A percentile compares a stretch with the other conserved stretches of the same genome.
Conservation (phyloP, 1,140 invertebrate species). For the Eubasilissa regina region DNA sequence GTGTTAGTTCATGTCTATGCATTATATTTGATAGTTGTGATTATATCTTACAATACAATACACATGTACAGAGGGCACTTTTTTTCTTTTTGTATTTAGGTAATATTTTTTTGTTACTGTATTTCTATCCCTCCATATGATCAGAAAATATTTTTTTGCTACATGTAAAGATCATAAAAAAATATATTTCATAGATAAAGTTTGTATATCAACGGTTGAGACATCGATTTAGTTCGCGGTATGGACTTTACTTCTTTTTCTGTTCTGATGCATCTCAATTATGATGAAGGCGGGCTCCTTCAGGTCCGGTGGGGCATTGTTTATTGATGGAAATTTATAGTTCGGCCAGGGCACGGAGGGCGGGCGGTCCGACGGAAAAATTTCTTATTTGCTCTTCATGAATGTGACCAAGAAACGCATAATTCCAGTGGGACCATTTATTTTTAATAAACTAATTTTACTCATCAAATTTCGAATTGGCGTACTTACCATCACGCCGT, state of each 20-base stretch:
- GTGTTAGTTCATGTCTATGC: too few relatives aligned
- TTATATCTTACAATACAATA: too few relatives aligned
- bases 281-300: conserved; percentile 49
- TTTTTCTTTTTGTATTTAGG: too few relatives aligned
- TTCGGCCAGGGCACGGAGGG: conserved; percentile 43
- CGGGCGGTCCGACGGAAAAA: conserved; percentile 47
- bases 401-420: conserved; percentile 27
- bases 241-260: conserved; percentile 37
- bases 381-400: conserved; percentile 49
- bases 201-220: conserved; percentile 17
- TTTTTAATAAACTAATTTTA: neutral
- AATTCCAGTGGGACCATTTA: neutral
- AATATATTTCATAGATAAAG: neutral
- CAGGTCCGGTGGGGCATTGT: conserved; percentile 41
- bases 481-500: too few relatives aligned
- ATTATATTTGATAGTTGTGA: too few relatives aligned
- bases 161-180: too few relatives aligned
- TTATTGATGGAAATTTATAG: conserved; percentile 55
- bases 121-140: too few relatives aligned
- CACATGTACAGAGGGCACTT: too few relatives aligned
- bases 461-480: too few relatives aligned
- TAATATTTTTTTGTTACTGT: too few relatives aligned
- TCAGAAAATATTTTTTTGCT: too few relatives aligned
- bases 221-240: conserved; percentile 41
- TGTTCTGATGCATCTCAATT: conserved; percentile 52